phyloP scores from a whole-genome alignment of 2,888 invertebrate genomes.

The Orgyia antiqua region DNA sequence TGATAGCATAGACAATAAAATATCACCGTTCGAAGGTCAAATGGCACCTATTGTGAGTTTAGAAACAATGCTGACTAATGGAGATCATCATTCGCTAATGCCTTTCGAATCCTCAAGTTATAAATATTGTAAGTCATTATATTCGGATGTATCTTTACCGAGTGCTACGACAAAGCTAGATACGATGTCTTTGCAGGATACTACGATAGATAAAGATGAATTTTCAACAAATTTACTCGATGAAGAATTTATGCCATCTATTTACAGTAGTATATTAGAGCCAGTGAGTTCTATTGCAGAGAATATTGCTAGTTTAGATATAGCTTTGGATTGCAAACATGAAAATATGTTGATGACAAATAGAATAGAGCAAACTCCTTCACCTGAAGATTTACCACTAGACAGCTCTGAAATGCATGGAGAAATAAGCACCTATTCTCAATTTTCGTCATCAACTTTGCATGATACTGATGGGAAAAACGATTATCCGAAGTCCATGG shows the following conservation, averaged over 20 bases:
- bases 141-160: conserved; percentile 37
- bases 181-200: conserved; percentile 25
- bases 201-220: conserved; percentile 36
- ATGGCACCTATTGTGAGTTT: conserved; percentile 48
- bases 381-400: conserved; percentile 89
- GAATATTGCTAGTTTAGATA: conserved; percentile 74
- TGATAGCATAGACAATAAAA: conserved; percentile 42
- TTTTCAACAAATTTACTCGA: conserved; percentile 58
- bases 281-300: conserved; percentile 74
- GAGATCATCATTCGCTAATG: conserved; percentile 31
- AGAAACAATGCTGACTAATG: conserved; percentile 41
- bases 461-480: conserved; percentile 78
- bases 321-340: conserved; percentile 71
- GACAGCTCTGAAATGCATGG: conserved; percentile 84
- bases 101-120: conserved; percentile 24
- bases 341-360: conserved; percentile 51
- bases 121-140: conserved; percentile 19
- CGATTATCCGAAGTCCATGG: conserved; percentile 79
- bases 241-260: conserved; percentile 81
- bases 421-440: conserved; percentile 76
- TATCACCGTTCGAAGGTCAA: conserved; percentile 28
- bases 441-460: conserved; percentile 67
- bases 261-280: conserved; percentile 79
- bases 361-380: conserved; percentile 88
- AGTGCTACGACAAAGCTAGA: conserved; percentile 39